Evolutionary conservation across 2,797 vertebrate species (phyloP).

Genomic region (Pseudochirops corinnae): DNA sequence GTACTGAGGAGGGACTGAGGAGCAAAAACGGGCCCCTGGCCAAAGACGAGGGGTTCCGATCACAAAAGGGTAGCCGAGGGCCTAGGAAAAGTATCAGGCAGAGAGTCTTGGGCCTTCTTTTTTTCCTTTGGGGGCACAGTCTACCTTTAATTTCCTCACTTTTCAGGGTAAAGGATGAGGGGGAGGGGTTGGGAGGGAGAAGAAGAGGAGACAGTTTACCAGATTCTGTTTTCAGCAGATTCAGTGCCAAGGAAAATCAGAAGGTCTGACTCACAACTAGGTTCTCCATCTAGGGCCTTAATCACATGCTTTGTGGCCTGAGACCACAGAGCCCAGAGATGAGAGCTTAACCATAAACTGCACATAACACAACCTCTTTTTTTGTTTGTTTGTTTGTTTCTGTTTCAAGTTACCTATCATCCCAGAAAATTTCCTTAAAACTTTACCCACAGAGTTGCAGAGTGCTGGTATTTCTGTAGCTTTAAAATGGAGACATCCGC

Average conservation of each 20-base stretch:
- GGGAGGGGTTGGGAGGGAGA: background rate
- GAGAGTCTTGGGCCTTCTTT: background rate
- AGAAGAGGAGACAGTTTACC: background rate
- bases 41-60: background rate
- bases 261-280: constrained; percentile 50
- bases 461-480: background rate
- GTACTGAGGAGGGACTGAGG: background rate
- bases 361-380: background rate
- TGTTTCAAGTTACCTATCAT: background rate
- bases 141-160: background rate
- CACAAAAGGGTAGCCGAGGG: background rate
- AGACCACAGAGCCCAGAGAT: background rate
- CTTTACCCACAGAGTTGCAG: background rate
- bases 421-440: background rate
- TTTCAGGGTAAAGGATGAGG: background rate
- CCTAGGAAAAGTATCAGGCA: background rate
- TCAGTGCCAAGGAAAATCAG: background rate
- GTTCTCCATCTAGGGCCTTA: background rate
- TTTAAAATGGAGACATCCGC: constrained; percentile 41
- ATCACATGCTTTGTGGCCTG: constrained; percentile 43
- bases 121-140: background rate
- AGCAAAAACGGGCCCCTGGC: background rate
- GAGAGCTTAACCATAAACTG: background rate
- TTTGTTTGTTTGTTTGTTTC: background rate
- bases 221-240: background rate